phyloP scores from a whole-genome alignment of 2,797 vertebrate genomes.

The Micropoecilia bifurca region DNA sequence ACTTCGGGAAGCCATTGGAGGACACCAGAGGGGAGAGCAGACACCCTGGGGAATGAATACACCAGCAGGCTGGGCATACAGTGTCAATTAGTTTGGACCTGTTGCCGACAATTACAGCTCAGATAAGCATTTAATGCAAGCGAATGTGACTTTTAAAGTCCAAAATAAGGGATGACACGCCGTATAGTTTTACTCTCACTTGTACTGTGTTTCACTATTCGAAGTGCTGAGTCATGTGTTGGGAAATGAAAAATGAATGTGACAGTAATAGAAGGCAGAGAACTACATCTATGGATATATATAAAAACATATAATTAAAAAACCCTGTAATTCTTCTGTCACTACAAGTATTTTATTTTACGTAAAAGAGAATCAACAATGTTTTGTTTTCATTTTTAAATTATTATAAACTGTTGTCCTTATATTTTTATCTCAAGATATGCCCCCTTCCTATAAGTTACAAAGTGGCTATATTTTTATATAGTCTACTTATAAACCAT shows the following conservation, averaged over 20 bases:
- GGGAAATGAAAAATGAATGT: conserved; percentile 20
- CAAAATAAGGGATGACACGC: neutral
- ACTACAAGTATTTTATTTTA: neutral
- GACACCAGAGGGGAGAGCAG: neutral
- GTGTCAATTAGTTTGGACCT: neutral
- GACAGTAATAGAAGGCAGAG: conserved; percentile 8
- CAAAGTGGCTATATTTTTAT: neutral
- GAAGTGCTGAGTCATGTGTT: conserved; percentile 53
- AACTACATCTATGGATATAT: neutral
- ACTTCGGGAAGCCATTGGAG: conserved; percentile 4
- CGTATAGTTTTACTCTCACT: neutral
- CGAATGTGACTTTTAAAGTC: neutral
- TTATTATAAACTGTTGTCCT: neutral
- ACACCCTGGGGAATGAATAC: neutral
- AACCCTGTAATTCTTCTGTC: neutral
- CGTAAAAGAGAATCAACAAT: neutral
- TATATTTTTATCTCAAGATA: neutral
- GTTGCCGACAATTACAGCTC: neutral
- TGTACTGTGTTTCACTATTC: conserved; percentile 22
- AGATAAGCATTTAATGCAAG: neutral
- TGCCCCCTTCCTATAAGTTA: neutral
- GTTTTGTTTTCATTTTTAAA: neutral
- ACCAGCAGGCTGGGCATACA: neutral
- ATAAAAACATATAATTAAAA: neutral
- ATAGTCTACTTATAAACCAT: too few species aligned